Evolutionary conservation across 2,797 vertebrate genomes (phyloP).

Genomic region (Lates japonicus): DNA sequence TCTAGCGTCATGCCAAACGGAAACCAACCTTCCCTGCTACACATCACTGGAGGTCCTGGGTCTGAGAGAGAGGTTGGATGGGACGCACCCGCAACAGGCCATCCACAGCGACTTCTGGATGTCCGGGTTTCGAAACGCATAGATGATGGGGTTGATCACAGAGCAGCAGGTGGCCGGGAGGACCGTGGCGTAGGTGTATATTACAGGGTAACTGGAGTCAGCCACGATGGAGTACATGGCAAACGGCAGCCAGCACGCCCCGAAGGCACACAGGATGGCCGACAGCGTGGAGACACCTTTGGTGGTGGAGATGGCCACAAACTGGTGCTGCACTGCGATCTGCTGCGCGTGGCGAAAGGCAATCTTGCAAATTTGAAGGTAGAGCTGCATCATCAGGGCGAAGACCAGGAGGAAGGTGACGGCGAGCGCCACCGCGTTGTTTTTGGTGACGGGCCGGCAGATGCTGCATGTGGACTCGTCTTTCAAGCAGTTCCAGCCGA

Average conservation of each 20-base stretch:
- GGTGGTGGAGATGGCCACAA: constrained; percentile 91
- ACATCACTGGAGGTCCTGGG: constrained; percentile 94
- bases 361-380: constrained; percentile 94
- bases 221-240: constrained; percentile 93
- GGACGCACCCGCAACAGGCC: constrained; percentile 91
- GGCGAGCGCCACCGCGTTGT: constrained; percentile 90
- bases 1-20: constrained; percentile 39
- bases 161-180: constrained; percentile 93
- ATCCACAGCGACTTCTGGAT: constrained; percentile 94
- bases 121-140: constrained; percentile 94
- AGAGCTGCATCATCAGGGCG: constrained; percentile 93
- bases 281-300: constrained; percentile 94
- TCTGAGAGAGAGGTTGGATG: constrained; percentile 88
- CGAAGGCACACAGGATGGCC: constrained; percentile 92
- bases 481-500: constrained; percentile 93
- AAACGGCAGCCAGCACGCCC: constrained; percentile 93
- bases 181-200: constrained; percentile 92
- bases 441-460: constrained; percentile 91
- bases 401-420: constrained; percentile 92
- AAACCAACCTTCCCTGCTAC: constrained; percentile 77
- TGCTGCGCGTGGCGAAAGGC: constrained; percentile 94
- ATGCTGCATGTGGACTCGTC: constrained; percentile 90
- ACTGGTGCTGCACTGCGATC: constrained; percentile 95
- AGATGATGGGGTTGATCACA: constrained; percentile 93
- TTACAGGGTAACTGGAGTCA: constrained; percentile 89